Percentiles rank a stretch among this genome's conserved stretches.
These are phyloP conservation scores for Molossus alvarezi DNA, from an alignment of 2,797 vertebrate species.

Conservation along the genomic window DNA sequence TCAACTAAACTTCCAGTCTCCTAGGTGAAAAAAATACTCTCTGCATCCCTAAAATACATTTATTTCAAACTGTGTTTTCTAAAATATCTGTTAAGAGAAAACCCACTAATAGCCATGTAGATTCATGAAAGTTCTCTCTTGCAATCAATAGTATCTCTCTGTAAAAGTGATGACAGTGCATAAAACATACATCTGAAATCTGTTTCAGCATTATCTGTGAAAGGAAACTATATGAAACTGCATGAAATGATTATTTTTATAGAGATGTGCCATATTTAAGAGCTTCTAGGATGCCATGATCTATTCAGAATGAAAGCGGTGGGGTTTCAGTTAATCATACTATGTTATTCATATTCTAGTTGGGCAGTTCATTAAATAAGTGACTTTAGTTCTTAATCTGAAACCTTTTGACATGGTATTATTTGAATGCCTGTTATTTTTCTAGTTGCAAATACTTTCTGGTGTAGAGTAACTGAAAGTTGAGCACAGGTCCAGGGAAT, in stretches of 20 bases:
- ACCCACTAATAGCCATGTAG: constrained; percentile 59
- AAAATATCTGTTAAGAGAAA: constrained; percentile 75
- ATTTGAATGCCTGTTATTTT: constrained; percentile 47
- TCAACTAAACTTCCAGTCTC: constrained; percentile 66
- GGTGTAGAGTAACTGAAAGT: neutral
- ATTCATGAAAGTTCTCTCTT: constrained; percentile 69
- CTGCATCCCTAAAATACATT: constrained; percentile 73
- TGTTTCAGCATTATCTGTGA: constrained; percentile 42
- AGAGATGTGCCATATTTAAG: constrained; percentile 31
- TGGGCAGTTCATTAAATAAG: constrained; percentile 61
- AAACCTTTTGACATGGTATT: constrained; percentile 34
- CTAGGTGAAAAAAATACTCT: constrained; percentile 72
- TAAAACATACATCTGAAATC: constrained; percentile 65
- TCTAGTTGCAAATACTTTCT: constrained; percentile 15
- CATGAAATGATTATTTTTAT: constrained; percentile 51
- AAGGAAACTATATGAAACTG: constrained; percentile 21
- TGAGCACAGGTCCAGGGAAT: neutral
- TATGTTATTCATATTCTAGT: constrained; percentile 49
- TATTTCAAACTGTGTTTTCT: constrained; percentile 78
- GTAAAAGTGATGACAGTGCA: constrained; percentile 54
- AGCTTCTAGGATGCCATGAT: constrained; percentile 7
- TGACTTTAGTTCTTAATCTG: constrained; percentile 23
- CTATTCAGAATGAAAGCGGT: constrained; percentile 68
- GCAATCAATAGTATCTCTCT: constrained; percentile 54
- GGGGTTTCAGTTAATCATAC: constrained; percentile 55